phyloP scores from a whole-genome alignment of 2,888 invertebrate genomes.

The Microchrysa polita region DNA sequence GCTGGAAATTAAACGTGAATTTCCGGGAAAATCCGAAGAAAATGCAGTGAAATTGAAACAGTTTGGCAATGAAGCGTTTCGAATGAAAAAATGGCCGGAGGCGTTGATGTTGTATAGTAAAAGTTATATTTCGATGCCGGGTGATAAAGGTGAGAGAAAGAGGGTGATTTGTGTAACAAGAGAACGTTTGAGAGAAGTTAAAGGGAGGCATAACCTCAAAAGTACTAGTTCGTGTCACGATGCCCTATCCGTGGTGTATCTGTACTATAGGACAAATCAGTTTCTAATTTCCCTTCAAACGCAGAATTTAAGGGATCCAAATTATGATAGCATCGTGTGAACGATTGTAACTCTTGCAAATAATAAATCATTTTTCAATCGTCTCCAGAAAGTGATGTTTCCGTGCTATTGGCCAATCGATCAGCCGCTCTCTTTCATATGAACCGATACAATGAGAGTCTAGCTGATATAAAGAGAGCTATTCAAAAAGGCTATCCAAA shows the following conservation, averaged over 20 bases:
- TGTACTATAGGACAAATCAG: too few species aligned
- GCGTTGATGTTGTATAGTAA: constrained; percentile 77
- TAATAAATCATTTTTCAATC: constrained; percentile 47
- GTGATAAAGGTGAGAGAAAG: constrained; percentile 71
- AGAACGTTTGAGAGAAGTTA: too few species aligned
- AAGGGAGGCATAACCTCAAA: too few species aligned
- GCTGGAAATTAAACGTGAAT: constrained; percentile 66
- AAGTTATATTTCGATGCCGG: constrained; percentile 74
- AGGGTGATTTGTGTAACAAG: too few species aligned
- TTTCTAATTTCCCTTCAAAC: too few species aligned
- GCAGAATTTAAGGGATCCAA: too few species aligned
- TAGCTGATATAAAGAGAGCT: constrained; percentile 77
- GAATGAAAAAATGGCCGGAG: constrained; percentile 73
- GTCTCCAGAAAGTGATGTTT: constrained; percentile 69
- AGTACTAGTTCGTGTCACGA: too few species aligned
- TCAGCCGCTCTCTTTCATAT: constrained; percentile 83
- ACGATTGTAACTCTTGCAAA: neutral
- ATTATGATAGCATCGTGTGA: too few species aligned
- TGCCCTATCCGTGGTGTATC: too few species aligned
- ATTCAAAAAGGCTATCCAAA: constrained; percentile 73
- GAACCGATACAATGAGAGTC: constrained; percentile 72
- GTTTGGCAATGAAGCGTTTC: constrained; percentile 78
- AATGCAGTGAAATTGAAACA: constrained; percentile 74
- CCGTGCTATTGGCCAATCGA: constrained; percentile 80
- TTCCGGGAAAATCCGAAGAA: constrained; percentile 67